Percentiles rank a stretch among this genome's conserved stretches.
phyloP scores from a whole-genome alignment of 2,888 invertebrate genomes.

The Conchocele bisecta region DNA sequence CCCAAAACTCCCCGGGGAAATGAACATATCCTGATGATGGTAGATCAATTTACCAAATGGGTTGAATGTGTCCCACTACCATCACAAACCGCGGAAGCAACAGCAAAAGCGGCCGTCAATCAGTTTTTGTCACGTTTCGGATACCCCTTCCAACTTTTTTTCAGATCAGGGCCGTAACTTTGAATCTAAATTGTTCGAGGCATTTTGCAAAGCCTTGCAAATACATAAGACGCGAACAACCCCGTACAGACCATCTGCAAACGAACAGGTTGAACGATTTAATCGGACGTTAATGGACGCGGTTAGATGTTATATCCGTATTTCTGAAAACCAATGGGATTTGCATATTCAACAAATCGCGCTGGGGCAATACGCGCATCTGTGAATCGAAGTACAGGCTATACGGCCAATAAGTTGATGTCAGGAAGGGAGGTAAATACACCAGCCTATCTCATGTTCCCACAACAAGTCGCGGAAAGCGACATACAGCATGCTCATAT shows the following conservation, averaged over 20 bases:
- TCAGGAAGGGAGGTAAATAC: slow-evolving; percentile 15
- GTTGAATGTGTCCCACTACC: neutral
- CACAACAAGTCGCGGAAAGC: neutral
- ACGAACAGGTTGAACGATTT: slow-evolving; percentile 9
- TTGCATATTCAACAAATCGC: slow-evolving; percentile 7
- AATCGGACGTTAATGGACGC: slow-evolving; percentile 8
- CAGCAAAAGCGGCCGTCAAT: slow-evolving; percentile 16
- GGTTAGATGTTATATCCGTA: slow-evolving; percentile 7
- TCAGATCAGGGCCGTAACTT: slow-evolving; percentile 24
- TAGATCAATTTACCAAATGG: slow-evolving; percentile 21
- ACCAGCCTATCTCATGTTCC: slow-evolving; percentile 4
- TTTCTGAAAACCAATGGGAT: slow-evolving; percentile 15
- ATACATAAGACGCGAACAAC: slow-evolving; percentile 21
- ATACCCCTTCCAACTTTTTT: slow-evolving; percentile 6
- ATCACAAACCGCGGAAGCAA: slow-evolving; percentile 3
- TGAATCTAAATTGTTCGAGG: slow-evolving; percentile 6
- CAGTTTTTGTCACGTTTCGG: too few species aligned
- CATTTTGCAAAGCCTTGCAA: slow-evolving; percentile 2
- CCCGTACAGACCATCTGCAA: slow-evolving; percentile 11
- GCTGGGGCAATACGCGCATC: slow-evolving; percentile 15
- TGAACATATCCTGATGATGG: slow-evolving; percentile 23
- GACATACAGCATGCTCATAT: slow-evolving; percentile 10
- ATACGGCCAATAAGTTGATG: slow-evolving; percentile 17
- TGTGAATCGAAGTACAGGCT: slow-evolving; percentile 22
- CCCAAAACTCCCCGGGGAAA: slow-evolving; percentile 8